Evolutionary conservation across 1,140 invertebrate genomes (phyloP).

Genomic region (Rhagoletis pomonella): DNA sequence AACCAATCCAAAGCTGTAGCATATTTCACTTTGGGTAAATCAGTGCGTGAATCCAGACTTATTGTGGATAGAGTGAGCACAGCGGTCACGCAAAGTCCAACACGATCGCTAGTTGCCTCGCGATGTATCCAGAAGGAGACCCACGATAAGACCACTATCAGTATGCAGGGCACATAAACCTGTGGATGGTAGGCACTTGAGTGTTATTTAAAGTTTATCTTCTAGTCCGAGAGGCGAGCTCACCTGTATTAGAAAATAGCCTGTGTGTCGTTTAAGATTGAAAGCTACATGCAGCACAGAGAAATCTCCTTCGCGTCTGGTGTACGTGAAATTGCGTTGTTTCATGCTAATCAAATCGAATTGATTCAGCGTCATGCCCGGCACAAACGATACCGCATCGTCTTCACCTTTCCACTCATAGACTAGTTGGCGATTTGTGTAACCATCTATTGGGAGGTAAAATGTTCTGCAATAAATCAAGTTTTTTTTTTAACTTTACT

Average conservation of each 20-base stretch:
- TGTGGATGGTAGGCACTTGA: slow-evolving; percentile 73
- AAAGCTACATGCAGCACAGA: slow-evolving; percentile 94
- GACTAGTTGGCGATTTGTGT: slow-evolving; percentile 89
- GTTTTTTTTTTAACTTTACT: neutral
- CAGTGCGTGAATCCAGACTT: slow-evolving; percentile 91
- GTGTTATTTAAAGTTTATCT: too few relatives aligned
- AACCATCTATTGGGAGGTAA: slow-evolving; percentile 82
- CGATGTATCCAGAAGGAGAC: slow-evolving; percentile 98
- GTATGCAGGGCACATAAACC: slow-evolving; percentile 94
- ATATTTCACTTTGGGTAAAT: slow-evolving; percentile 93
- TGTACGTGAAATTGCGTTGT: slow-evolving; percentile 86
- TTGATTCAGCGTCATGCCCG: slow-evolving; percentile 91
- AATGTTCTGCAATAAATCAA: neutral
- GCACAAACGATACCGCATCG: slow-evolving; percentile 88
- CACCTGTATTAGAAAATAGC: slow-evolving; percentile 94
- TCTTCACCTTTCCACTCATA: slow-evolving; percentile 92
- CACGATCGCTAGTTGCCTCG: slow-evolving; percentile 88
- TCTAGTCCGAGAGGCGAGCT: too few relatives aligned
- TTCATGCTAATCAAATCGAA: slow-evolving; percentile 93
- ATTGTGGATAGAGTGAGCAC: slow-evolving; percentile 94
- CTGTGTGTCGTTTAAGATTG: slow-evolving; percentile 91
- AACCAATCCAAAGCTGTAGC: slow-evolving; percentile 95
- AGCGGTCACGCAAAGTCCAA: slow-evolving; percentile 88
- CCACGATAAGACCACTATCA: slow-evolving; percentile 96
- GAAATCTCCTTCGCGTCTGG: slow-evolving; percentile 88